phyloP scores from a whole-genome alignment of 2,113 vertebrate species.

The Ammodytes dubius region DNA sequence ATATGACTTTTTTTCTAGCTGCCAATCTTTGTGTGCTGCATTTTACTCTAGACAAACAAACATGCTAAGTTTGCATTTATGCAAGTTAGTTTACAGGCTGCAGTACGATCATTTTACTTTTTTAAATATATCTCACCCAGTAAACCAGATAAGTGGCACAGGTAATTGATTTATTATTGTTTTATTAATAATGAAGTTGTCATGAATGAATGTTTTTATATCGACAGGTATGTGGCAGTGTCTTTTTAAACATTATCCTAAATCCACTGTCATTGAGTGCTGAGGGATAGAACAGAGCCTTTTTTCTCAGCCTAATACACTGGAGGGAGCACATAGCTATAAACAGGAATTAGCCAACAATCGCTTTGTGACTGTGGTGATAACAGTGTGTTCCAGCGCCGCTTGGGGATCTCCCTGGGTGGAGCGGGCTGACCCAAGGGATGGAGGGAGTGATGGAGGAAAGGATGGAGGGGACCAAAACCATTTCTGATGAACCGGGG shows the following conservation, averaged over 20 bases:
- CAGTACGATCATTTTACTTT: not conserved
- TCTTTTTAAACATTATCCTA: conserved; percentile 23
- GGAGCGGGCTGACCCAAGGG: conserved; percentile 80
- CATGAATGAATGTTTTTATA: conserved; percentile 14
- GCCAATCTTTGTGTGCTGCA: conserved; percentile 10
- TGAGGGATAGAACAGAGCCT: conserved; percentile 78
- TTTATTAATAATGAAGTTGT: not conserved
- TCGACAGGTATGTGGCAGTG: conserved; percentile 13
- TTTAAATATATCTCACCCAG: not conserved
- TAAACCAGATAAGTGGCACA: not conserved
- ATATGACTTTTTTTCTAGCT: conserved; percentile 32
- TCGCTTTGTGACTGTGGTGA: conserved; percentile 89
- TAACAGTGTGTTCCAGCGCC: conserved; percentile 93
- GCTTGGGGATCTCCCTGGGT: conserved; percentile 88
- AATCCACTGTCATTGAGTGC: conserved; percentile 58
- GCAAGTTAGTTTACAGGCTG: not conserved
- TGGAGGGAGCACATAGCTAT: conserved; percentile 86
- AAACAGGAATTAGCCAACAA: conserved; percentile 96
- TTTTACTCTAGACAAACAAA: conserved; percentile 11
- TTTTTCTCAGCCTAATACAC: conserved; percentile 69
- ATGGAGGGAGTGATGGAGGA: conserved; percentile 37
- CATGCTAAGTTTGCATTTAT: not conserved
- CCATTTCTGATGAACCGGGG: conserved; percentile 61
- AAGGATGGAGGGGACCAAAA: conserved; percentile 35
- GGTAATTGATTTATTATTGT: not conserved